Percentiles rank a stretch among this genome's conserved stretches.
Evolutionary conservation across 2,888 invertebrate genomes (phyloP).

Genomic region (Morpho deidamia): DNA sequence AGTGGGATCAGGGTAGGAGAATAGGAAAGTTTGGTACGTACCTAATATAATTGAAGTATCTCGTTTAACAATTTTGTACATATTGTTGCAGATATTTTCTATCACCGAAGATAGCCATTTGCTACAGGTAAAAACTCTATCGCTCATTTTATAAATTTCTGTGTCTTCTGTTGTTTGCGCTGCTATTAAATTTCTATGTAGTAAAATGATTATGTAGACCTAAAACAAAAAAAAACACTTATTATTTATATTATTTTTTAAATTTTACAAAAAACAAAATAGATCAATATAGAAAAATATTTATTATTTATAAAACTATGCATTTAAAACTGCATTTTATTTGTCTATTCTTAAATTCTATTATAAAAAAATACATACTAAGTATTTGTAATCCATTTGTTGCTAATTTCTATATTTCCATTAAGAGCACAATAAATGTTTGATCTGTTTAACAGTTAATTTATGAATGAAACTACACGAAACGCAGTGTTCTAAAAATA

Average conservation of each 20-base stretch:
- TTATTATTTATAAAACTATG: no score
- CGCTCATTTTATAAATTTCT: conserved; percentile 46
- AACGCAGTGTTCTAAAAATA: conserved; percentile 53
- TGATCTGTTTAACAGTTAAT: conserved; percentile 44
- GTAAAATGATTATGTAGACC: conserved; percentile 43
- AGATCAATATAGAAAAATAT: no score
- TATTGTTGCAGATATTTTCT: conserved; percentile 54
- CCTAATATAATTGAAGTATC: conserved; percentile 59
- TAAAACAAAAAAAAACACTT: conserved; percentile 35
- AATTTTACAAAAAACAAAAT: no score
- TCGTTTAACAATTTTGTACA: conserved; percentile 57
- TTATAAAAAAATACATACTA: not conserved
- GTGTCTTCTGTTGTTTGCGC: conserved; percentile 30
- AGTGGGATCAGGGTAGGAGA: no score
- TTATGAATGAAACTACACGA: conserved; percentile 50
- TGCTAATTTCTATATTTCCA: conserved; percentile 25
- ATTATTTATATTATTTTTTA: not conserved
- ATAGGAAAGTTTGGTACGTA: conserved; percentile 27
- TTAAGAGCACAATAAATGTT: conserved; percentile 45
- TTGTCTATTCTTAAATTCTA: no score
- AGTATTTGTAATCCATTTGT: not conserved
- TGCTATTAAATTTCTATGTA: conserved; percentile 32
- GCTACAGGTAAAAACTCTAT: conserved; percentile 52
- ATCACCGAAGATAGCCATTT: conserved; percentile 53
- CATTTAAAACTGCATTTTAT: no score